phyloP scores from a whole-genome alignment of 2,797 vertebrate species.

The Coregonus suidteri region DNA sequence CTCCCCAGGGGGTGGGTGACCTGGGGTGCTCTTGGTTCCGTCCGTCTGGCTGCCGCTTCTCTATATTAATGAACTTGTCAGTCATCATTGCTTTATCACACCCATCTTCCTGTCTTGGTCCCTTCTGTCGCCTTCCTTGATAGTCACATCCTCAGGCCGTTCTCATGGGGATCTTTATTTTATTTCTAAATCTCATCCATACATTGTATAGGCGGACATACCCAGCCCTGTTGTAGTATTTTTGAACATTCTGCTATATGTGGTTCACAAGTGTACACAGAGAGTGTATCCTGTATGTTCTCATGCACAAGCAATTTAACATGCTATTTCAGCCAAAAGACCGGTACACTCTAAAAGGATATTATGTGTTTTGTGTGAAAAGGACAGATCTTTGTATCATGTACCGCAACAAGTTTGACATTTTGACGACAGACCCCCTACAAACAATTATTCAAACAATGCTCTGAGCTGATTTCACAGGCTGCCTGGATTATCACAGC shows the following conservation, averaged over 20 bases:
- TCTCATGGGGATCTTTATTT: constrained; percentile 18
- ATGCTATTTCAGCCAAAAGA: not conserved
- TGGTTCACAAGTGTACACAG: not conserved
- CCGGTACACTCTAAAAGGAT: not conserved
- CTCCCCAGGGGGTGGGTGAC: constrained; percentile 26
- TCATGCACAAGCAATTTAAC: not conserved
- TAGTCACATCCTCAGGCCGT: constrained; percentile 19
- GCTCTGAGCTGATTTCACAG: constrained; percentile 70
- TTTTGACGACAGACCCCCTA: constrained; percentile 54
- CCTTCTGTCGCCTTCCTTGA: constrained; percentile 6
- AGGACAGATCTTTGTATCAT: constrained; percentile 14
- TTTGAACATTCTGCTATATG: not conserved
- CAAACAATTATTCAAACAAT: constrained; percentile 59
- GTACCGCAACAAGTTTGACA: constrained; percentile 38
- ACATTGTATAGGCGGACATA: constrained; percentile 6
- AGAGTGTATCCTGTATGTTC: not conserved
- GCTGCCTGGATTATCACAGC: constrained; percentile 71
- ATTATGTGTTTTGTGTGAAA: constrained; percentile 28
- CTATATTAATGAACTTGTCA: constrained; percentile 46
- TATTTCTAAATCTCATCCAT: not conserved
- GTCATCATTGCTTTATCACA: constrained; percentile 52
- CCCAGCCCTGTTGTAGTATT: not conserved
- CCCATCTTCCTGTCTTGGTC: constrained; percentile 37
- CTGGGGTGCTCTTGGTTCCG: constrained; percentile 24
- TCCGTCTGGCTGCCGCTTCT: constrained; percentile 42